Evolutionary conservation across 2,113 vertebrate species (phyloP), one percentile per base, ranked within the genome.

Genomic region (Chionomys nivalis): DNA sequence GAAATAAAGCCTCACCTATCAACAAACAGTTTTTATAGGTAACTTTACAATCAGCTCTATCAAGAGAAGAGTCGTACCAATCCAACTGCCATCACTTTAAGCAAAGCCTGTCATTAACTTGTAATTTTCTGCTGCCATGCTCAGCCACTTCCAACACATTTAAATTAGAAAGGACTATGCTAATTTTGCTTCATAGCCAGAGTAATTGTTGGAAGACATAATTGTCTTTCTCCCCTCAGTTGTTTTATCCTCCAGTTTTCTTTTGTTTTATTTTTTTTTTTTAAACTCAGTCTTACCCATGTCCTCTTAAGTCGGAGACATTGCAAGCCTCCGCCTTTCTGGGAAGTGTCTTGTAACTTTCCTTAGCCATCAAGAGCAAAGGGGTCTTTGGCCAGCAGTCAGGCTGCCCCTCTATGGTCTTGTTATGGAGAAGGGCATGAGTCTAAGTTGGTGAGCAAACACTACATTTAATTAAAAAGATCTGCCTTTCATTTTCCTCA

Each of bases 161-260:
- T 98, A 99, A 99, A 99, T 99, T 98, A 99, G 98, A 98, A 98
- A 98, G 98, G 98, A 98, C 99, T 98, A 98, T 98, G 98, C 98
- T 99, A 98, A 98, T 99, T 98, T 99, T 98, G 97, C 98, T 99
- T 99, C 98, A 97, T 98, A 98, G 98, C 97, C 97, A 96, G 98
- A 97, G 98, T 99, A 98, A 99, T 98, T 98, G 98, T 98, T 98
- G 96, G 97, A 98, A 98, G 98, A 98, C 98, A 97, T 98, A 98
- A 99, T 98, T 98, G 98, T 99, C 98, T 98, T 97, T 98, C 91
- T 96, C 42, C 75, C 96, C 86, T 24, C 93, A 97, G 97, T 98
- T 89, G 0, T 98, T 98, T 98, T 98, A 98, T 98, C 98, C 96
- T 98, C 96, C 85, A 97, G 94, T 98, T 97, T 98, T 98, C 98